Conservation (phyloP, 1,140 invertebrate species). For the Aphaenogaster rudis region DNA sequence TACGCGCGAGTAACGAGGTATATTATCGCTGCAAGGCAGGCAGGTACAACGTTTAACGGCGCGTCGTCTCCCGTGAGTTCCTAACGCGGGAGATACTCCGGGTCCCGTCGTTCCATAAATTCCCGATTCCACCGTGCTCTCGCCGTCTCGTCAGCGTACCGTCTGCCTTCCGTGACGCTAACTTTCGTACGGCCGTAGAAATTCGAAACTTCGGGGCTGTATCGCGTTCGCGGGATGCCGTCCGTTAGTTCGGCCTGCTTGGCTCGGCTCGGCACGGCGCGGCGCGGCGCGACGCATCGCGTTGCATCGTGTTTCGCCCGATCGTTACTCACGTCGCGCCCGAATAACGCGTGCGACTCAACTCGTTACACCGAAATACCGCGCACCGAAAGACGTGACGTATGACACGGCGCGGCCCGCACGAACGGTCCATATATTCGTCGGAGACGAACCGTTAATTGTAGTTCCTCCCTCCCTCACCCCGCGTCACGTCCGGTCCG, state of each 20-base stretch:
- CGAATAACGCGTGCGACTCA: slow-evolving; percentile 73
- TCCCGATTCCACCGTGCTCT: slow-evolving; percentile 74
- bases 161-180: slow-evolving; percentile 73
- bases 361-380: slow-evolving; percentile 76
- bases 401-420: slow-evolving; percentile 64
- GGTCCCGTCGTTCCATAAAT: slow-evolving; percentile 79
- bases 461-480: slow-evolving; percentile 25
- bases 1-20: slow-evolving; percentile 81
- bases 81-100: neutral
- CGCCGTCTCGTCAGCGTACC: slow-evolving; percentile 59
- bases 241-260: slow-evolving; percentile 9
- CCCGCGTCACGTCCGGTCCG: neutral
- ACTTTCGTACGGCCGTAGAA: slow-evolving; percentile 80
- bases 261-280: neutral
- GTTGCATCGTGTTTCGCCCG: slow-evolving; percentile 71
- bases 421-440: slow-evolving; percentile 72
- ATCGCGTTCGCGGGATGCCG: slow-evolving; percentile 76
- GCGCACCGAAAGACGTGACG: slow-evolving; percentile 74
- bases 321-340: slow-evolving; percentile 80
- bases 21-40: slow-evolving; percentile 78
- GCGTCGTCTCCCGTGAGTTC: slow-evolving; percentile 70
- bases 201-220: slow-evolving; percentile 79
- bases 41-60: slow-evolving; percentile 76
- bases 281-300: slow-evolving; percentile 24
- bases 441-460: slow-evolving; percentile 75